Conservation (phyloP, 2,113 vertebrate genomes). For the Oreochromis spilurus region DNA sequence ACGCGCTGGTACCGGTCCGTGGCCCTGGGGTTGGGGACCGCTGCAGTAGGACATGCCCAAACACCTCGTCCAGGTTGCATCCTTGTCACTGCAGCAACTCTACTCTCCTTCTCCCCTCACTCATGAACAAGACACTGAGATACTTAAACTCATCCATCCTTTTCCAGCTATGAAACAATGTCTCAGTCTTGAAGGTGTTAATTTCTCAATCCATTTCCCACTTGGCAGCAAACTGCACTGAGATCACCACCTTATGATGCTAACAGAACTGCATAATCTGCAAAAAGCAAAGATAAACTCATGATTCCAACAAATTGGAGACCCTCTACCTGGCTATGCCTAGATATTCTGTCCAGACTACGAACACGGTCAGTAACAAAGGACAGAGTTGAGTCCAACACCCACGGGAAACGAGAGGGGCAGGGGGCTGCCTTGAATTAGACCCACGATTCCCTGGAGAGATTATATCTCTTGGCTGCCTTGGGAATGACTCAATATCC, state of each 20-base stretch:
- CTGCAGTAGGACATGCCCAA: neutral
- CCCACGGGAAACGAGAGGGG: neutral
- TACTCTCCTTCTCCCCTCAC: neutral
- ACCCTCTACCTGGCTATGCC: neutral
- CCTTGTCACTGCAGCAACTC: neutral
- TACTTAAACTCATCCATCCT: neutral
- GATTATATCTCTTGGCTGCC: neutral
- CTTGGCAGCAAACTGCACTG: neutral
- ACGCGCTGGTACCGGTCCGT: fast-evolving
- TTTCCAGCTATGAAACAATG: neutral
- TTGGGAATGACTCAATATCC: neutral
- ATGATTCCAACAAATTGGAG: neutral
- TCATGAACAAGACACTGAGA: neutral
- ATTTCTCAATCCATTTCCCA: neutral
- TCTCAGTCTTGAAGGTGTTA: neutral
- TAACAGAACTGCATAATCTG: neutral
- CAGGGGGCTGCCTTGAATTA: neutral
- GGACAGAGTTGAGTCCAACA: neutral
- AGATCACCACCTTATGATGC: neutral
- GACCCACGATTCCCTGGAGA: neutral
- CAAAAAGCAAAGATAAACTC: neutral
- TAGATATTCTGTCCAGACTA: neutral
- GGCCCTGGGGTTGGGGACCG: neutral
- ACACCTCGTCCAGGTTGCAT: neutral
- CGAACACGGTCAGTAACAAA: neutral